Evolutionary conservation across 2,888 invertebrate species (phyloP).

Genomic region (Drosophila mayaguana): DNA sequence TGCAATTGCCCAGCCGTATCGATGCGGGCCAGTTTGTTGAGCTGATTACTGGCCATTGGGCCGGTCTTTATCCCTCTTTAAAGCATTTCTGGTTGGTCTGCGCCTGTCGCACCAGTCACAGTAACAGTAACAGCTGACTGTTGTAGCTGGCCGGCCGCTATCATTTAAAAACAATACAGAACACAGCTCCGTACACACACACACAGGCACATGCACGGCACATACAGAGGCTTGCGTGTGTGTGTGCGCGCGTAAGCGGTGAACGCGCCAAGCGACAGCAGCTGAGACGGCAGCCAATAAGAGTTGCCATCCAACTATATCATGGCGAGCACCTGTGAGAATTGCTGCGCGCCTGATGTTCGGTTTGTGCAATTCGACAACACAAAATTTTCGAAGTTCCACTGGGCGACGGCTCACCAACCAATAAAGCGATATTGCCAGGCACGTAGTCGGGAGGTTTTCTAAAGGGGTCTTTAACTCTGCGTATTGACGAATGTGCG

Average conservation of each 20-base stretch:
- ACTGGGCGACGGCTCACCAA: constrained; percentile 77
- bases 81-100: constrained; percentile 82
- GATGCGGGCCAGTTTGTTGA: constrained; percentile 41
- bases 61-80: constrained; percentile 76
- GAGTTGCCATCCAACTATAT: constrained; percentile 84
- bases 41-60: constrained; percentile 68
- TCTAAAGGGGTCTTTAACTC: background rate
- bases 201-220: background rate
- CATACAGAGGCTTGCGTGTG: constrained; percentile 1
- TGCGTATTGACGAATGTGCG: background rate
- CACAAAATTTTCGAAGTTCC: constrained; percentile 85
- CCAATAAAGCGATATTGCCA: constrained; percentile 80
- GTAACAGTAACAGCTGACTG: constrained; percentile 77
- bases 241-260: constrained; percentile 51
- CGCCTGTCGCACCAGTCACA: constrained; percentile 76
- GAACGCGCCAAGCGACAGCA: constrained; percentile 65
- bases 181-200: constrained; percentile 8
- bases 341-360: constrained; percentile 78
- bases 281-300: constrained; percentile 82
- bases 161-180: constrained; percentile 71
- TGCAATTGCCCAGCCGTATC: constrained; percentile 24
- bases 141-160: constrained; percentile 55
- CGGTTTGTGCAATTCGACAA: constrained; percentile 85
- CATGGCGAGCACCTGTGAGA: constrained; percentile 69
- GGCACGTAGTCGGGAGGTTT: constrained; percentile 31